phyloP scores from a whole-genome alignment of 2,113 vertebrate genomes.

The zebrafish (Danio rerio) region GRCz12tu NC_133176.1:44979501-44980000 shows the following conservation, averaged over 20 bases:
- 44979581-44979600: no score
- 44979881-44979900: constrained; percentile 97
- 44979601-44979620: no score
- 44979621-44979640: no score
- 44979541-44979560: no score
- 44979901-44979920: constrained; percentile 74
- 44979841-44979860: constrained; percentile 96
- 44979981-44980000: constrained; percentile 3
- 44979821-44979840: constrained; percentile 96
- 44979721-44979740: neutral
- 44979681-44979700: no score
- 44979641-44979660: no score
- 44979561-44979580: no score
- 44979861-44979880: constrained; percentile 97
- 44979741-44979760: neutral
- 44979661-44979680: no score
- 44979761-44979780: constrained; percentile 4
- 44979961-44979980: neutral
- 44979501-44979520: no score
- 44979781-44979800: constrained; percentile 90
- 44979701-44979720: no score
- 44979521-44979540: no score
- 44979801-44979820: constrained; percentile 98
- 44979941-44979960: constrained; percentile 20
- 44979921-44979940: neutral